Evolutionary conservation across 2,888 invertebrate species (phyloP), one percentile per base, ranked within the genome.

Genomic region (Microplitis deprimator): DNA sequence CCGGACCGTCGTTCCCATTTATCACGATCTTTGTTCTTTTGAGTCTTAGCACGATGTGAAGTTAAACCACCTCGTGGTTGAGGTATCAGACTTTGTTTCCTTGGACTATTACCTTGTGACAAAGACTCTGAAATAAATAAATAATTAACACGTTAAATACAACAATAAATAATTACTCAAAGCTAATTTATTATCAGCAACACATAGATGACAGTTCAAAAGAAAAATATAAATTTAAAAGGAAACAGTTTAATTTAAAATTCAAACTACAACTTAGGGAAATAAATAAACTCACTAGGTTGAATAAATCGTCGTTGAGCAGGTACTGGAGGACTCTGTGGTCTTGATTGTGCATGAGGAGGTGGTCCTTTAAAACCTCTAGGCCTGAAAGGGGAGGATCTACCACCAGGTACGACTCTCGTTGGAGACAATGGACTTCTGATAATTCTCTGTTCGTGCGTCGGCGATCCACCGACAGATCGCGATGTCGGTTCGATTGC

Each of bases 301-400:
- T 74, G 65, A 70, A 77, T 59, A 40, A 74, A 77, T 75, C 76
- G 79, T 50, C 79, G 59, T 5, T 59, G 77, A 17, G n/a, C 62
- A 17, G 41, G 17, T 17, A 64, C 62, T 41, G 77, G 71, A 59
- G 93, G 92, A 13, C 92, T 92, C 69, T 90, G 92, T 79, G 92
- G 92, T 10, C 92, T 90, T 5, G 93, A 92, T 6, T 91, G 91
- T 60, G 87, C 85, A 74, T 88, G 84, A 38, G 90, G 89, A 10
- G 85, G 87, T 50, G 90, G 89, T 17, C 89, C 90, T 79, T 89
- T 90, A 91, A 93, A 90, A 86, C 93, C 90, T 85, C 92, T 88
- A 85, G 93, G 93, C 85, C 92, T 91, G 80, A 93, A 93, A 2
- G 93, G 94, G 8, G 93, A 93, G 68, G 92, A 91, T 77, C 92